Evolutionary conservation across 2,888 invertebrate genomes (phyloP).

Genomic region (Campaea margaritaria): DNA sequence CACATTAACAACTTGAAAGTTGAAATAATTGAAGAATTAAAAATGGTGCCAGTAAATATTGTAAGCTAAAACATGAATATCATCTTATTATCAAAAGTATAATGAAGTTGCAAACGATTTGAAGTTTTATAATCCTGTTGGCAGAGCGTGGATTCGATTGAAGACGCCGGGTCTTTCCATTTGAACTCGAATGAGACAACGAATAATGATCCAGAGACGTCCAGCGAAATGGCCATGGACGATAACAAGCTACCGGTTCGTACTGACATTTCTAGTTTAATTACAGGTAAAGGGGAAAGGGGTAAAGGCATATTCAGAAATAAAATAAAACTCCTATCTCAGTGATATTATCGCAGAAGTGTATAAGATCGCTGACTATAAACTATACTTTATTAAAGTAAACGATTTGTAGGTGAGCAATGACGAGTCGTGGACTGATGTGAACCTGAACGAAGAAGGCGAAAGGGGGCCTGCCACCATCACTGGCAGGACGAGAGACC

Average conservation of each 20-base stretch:
- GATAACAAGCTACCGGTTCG: slow-evolving; percentile 88
- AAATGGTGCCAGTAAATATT: neutral
- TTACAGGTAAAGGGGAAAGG: too few species aligned
- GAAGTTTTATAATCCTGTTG: slow-evolving; percentile 25
- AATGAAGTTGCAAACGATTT: slow-evolving; percentile 28
- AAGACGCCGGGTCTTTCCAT: slow-evolving; percentile 90
- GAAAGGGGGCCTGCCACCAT: slow-evolving; percentile 84
- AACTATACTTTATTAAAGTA: too few species aligned
- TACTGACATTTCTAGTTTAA: slow-evolving; percentile 25
- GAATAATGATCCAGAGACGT: slow-evolving; percentile 88
- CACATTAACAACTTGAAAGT: neutral
- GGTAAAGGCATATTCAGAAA: too few species aligned
- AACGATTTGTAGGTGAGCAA: slow-evolving; percentile 78
- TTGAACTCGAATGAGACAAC: slow-evolving; percentile 90
- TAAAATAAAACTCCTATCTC: too few species aligned
- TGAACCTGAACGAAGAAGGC: slow-evolving; percentile 94
- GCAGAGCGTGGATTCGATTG: slow-evolving; percentile 94
- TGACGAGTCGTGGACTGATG: slow-evolving; percentile 97
- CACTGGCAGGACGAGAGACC: slow-evolving; percentile 86
- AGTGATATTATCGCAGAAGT: too few species aligned
- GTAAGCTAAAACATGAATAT: neutral
- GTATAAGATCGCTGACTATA: too few species aligned
- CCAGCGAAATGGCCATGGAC: slow-evolving; percentile 88
- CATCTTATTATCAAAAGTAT: neutral
- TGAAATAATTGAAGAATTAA: neutral